Evolutionary conservation across 2,797 vertebrate genomes (phyloP).

Genomic region (Bradypus variegatus): DNA sequence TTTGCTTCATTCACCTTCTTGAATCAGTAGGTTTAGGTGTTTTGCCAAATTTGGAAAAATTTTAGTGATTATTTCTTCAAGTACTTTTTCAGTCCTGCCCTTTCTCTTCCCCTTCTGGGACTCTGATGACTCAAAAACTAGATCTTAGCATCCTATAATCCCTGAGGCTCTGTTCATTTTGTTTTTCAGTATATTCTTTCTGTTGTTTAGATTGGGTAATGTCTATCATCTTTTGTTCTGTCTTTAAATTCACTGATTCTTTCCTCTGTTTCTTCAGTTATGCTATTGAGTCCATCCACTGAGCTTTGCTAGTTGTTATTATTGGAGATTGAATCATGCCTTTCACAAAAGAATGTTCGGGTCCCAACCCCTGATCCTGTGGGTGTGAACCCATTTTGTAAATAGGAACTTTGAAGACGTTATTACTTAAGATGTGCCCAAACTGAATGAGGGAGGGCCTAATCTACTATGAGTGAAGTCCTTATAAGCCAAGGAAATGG

Average conservation of each 20-base stretch:
- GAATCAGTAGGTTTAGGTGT: not conserved
- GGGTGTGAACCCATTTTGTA: no score
- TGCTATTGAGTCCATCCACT: not conserved
- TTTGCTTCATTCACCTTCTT: not conserved
- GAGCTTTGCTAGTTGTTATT: not conserved
- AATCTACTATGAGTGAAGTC: no score
- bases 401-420: no score
- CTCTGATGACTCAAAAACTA: not conserved
- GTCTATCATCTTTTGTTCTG: not conserved
- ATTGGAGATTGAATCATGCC: no score
- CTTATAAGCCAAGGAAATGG: no score
- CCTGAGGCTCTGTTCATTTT: not conserved
- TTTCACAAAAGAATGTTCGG: no score
- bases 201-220: not conserved
- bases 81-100: not conserved
- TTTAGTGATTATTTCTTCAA: not conserved
- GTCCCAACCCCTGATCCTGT: no score
- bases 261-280: not conserved
- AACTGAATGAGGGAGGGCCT: no score
- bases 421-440: no score
- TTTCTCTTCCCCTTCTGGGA: conserved; percentile 1
- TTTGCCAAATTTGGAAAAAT: conserved; percentile 20
- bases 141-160: not conserved
- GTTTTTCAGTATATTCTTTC: not conserved
- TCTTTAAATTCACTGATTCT: not conserved